phyloP scores from a whole-genome alignment of 30 jellyfish, hydroid and myxozoan genomes.

The Chrysaora quinquecirrha region DNA sequence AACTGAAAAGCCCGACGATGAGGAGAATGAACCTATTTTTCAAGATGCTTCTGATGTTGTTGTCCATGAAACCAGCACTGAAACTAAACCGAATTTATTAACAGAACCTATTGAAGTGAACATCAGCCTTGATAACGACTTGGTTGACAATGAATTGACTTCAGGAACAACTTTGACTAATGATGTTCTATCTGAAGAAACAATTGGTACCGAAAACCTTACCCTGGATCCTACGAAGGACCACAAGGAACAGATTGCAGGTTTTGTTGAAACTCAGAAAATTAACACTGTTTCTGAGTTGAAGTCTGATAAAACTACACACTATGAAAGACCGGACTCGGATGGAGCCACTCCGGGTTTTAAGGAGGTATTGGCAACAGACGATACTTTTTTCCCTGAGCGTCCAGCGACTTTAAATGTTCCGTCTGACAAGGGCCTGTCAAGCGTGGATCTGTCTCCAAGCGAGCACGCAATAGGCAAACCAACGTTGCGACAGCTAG shows the following conservation, averaged over 20 bases:
- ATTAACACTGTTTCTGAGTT: neutral
- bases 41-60: slow-evolving; percentile 49
- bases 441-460: slow-evolving; percentile 46
- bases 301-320: neutral
- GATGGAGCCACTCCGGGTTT: no score
- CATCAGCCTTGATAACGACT: slow-evolving; percentile 15
- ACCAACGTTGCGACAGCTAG: slow-evolving; percentile 72
- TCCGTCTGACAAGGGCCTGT: neutral
- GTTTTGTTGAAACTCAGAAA: neutral
- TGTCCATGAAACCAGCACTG: neutral
- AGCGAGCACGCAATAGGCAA: slow-evolving; percentile 55
- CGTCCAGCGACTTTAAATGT: slow-evolving; percentile 22
- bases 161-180: neutral
- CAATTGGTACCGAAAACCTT: neutral
- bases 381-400: neutral
- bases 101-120: neutral
- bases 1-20: neutral
- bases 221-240: neutral
- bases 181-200: neutral
- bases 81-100: neutral
- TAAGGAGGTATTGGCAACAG: slow-evolving; percentile 23
- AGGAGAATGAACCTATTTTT: slow-evolving; percentile 5
- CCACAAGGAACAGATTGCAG: no score
- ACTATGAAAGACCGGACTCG: neutral
- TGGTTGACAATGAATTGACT: neutral